phyloP scores from a whole-genome alignment of 2,888 invertebrate species.

The Cactoblastis cactorum region DNA sequence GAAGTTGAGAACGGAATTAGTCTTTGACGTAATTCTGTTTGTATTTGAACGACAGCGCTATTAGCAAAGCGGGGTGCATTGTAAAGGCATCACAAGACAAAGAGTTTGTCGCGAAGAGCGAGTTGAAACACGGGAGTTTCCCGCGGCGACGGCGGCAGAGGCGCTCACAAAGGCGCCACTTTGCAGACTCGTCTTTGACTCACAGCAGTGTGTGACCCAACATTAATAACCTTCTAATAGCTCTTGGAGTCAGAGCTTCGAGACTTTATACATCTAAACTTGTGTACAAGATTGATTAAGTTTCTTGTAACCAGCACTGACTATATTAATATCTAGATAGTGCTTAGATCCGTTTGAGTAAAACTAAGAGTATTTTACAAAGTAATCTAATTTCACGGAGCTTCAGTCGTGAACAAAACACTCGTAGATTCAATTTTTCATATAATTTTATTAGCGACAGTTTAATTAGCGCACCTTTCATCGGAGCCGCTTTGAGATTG shows the following conservation, averaged over 20 bases:
- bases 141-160: conserved; percentile 36
- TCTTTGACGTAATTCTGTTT: conserved; percentile 28
- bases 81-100: conserved; percentile 60
- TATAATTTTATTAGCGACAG: conserved; percentile 77
- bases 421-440: conserved; percentile 67
- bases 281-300: conserved; percentile 13
- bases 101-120: conserved; percentile 57
- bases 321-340: conserved; percentile 2
- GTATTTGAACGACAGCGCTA: conserved; percentile 28
- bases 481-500: conserved; percentile 73
- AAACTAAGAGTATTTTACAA: conserved; percentile 25
- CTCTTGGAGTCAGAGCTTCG: conserved; percentile 29
- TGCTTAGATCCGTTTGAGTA: conserved; percentile 7
- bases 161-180: conserved; percentile 68
- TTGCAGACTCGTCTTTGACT: conserved; percentile 69
- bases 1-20: conserved; percentile 14
- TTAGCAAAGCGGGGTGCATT: conserved; percentile 36
- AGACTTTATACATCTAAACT: conserved; percentile 15
- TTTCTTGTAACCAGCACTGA: background rate
- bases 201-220: conserved; percentile 60
- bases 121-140: conserved; percentile 44
- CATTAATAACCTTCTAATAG: conserved; percentile 72
- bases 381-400: conserved; percentile 35
- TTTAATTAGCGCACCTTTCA: conserved; percentile 78
- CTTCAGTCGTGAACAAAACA: conserved; percentile 51